These are phyloP conservation scores for Phalacrocorax carbo DNA, from an alignment of 2,113 vertebrate species.

Conservation along the genomic window DNA sequence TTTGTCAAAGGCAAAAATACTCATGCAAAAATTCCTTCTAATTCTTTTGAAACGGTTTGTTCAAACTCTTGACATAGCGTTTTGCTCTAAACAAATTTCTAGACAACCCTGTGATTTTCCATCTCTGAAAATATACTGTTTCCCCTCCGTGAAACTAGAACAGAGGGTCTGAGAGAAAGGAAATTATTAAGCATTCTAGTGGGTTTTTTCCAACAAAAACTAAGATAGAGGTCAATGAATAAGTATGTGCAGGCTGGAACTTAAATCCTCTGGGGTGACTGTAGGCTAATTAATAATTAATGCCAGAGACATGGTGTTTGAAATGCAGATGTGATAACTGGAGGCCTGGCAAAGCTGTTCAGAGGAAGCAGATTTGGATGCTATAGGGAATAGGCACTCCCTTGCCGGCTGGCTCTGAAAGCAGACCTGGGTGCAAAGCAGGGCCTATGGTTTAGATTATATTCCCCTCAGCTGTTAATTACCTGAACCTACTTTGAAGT, in stretches of 20 bases:
- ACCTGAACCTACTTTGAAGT: conserved; percentile 90
- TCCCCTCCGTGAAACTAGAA: conserved; percentile 68
- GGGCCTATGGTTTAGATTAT: conserved; percentile 86
- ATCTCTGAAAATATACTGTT: conserved; percentile 64
- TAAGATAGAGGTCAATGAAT: conserved; percentile 89
- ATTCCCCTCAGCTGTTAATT: conserved; percentile 92
- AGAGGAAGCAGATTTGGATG: conserved; percentile 87
- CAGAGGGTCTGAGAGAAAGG: conserved; percentile 75
- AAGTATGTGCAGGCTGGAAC: conserved; percentile 89
- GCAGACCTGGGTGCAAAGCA: conserved; percentile 85
- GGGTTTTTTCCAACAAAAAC: conserved; percentile 76
- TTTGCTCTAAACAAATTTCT: conserved; percentile 72
- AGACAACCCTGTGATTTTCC: conserved; percentile 56
- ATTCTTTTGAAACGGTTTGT: conserved; percentile 43
- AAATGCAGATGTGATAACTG: conserved; percentile 99
- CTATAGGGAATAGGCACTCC: conserved; percentile 83
- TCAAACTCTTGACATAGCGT: conserved; percentile 57
- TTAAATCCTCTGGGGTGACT: conserved; percentile 95
- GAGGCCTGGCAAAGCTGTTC: conserved; percentile 90
- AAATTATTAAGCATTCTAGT: conserved; percentile 82
- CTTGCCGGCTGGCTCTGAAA: conserved; percentile 82
- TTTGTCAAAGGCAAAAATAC: conserved; percentile 62
- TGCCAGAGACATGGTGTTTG: conserved; percentile 97
- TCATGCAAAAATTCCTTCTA: conserved; percentile 1
- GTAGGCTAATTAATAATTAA: conserved; percentile 99